Evolutionary conservation across 1,140 invertebrate genomes (phyloP), one percentile per base, ranked within the genome.

Genomic region (Drosophila varians): DNA sequence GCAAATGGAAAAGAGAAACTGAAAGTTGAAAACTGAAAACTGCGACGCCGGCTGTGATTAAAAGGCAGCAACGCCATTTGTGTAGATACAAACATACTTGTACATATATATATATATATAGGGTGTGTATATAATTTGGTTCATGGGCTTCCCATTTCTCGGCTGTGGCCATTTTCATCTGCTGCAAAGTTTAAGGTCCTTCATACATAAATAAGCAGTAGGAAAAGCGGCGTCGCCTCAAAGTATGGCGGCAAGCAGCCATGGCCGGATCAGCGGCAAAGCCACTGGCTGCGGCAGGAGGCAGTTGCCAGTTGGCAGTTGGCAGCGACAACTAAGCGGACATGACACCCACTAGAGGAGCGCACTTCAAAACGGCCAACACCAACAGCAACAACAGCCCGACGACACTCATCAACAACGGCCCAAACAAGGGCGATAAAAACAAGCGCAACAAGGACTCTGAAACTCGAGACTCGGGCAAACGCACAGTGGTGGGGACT

Each of bases 161-260:
- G 38, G 42, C 34, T 70, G 51, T 52, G 72, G 68, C 80, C 82
- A 87, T 80, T 87, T 86, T 80, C 73, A 80, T 86, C 72, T 69
- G 65, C 68, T 80, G 68, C 72, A 86, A 87, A 86, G 80, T 86
- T 86, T 87, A 86, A 86, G 80, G 80, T 86, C 82, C 80, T 87
- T 86, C 82, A 86, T 86, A 86, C 80, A 86, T 86, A 86, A 86
- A 86, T 87, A 86, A 86, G 80, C 68, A 86, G 82, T 86, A 80
- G 74, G 71, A 48, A 74, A 51, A 53, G 71, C 78, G 71, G 75
- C 76, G 71, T 80, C 72, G 76, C 77, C 66, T 86, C 82, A 84
- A 84, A 84, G 80, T 64, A 65, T 38, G 68, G 60, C 52, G 60
- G 77, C 60, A 78, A 80, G 54, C 58, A 75, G 54, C 54, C 69